phyloP scores from a whole-genome alignment of 2,888 invertebrate genomes.

The Andrena marginata region DNA sequence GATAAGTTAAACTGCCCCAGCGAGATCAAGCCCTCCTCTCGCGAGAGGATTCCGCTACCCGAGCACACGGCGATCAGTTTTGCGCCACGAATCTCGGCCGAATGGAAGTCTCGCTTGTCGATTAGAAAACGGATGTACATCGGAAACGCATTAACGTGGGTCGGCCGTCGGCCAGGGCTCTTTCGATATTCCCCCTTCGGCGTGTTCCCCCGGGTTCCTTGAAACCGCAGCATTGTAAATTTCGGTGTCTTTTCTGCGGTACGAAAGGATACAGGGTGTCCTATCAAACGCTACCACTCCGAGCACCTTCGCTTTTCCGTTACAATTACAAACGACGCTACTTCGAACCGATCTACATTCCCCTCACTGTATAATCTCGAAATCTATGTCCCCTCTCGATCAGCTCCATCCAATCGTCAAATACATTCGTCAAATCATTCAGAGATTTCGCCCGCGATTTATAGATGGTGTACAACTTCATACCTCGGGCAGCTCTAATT shows the following conservation, averaged over 20 bases:
- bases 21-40: constrained; percentile 8
- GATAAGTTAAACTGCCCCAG: constrained; percentile 12
- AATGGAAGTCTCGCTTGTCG: constrained; percentile 61
- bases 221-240: constrained; percentile 9
- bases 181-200: constrained; percentile 21
- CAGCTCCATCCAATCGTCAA: neutral
- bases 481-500: neutral
- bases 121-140: constrained; percentile 75
- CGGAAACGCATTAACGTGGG: constrained; percentile 74
- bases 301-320: no score
- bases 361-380: no score
- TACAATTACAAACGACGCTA: no score
- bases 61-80: constrained; percentile 37
- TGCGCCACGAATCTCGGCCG: constrained; percentile 23
- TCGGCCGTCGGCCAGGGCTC: constrained; percentile 31
- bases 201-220: neutral
- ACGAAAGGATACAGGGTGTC: neutral
- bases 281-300: no score
- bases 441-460: neutral
- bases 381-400: neutral
- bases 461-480: neutral
- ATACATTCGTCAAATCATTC: neutral
- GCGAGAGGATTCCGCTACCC: constrained; percentile 14
- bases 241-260: neutral
- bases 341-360: no score